Evolutionary conservation across 2,888 invertebrate genomes (phyloP), one percentile per base, ranked within the genome.

Genomic region (Agonopterix alstromeriana): DNA sequence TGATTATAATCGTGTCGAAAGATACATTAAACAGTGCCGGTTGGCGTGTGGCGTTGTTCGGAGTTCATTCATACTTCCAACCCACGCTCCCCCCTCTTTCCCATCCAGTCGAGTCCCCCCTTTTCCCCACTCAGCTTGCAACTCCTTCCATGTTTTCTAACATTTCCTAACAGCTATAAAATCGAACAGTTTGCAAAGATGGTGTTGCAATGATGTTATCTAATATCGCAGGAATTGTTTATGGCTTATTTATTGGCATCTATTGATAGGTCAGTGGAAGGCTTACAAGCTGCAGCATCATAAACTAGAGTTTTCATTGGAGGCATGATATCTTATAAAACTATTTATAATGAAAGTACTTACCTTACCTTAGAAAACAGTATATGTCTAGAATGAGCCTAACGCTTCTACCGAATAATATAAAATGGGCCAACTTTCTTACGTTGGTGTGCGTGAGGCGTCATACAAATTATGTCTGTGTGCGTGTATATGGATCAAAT

Each of bases 51-150:
- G 65, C 62, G 61, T 49, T 58, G 46, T 54, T 57, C 53, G 51
- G 45, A 54, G 61, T 71, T 73, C 81, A 77, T 79, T 78, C 74
- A 77, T 70, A 54, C 57, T 56, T 46, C 52, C 35, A 48, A 60
- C 65, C 60, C 64, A 60, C 61, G 52, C 47, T 35, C 48, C 53
- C 56, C 61, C 51, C 49, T 42, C 55, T 52, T 48, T 51, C 58
- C 52, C 51, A 49, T 57, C 57, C 56, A 42, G 12, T 36, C 47
- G 12, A 41, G 36, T 35, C 48, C 47, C 36, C 42, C 45, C 17
- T 36, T 2, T 10, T n/a, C 35, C 36, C 8, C 11, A 40, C 47
- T 45, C 42, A 38, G 2, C 36, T n/a, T 12, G 14, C 10, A 14
- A n/a, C 38, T 27, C 27, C 27, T 27, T 27, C 27, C 27, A 27